These are phyloP conservation scores for Acrocephalus kingi DNA, from an alignment of 2,113 vertebrate species.

Conservation along the genomic window DNA sequence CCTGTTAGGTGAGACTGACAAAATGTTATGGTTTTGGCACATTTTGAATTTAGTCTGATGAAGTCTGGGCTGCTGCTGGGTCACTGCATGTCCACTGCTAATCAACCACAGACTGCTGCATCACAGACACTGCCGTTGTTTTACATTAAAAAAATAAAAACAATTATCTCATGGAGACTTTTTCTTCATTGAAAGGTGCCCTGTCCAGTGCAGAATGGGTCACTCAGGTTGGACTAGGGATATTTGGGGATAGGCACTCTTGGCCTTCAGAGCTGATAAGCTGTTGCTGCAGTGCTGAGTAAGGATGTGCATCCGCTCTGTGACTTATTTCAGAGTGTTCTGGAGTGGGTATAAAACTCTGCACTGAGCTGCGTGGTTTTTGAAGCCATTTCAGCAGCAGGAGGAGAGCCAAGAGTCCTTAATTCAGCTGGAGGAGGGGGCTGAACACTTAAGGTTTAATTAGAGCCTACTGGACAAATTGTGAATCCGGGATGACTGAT, in stretches of 20 bases:
- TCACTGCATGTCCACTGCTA: neutral
- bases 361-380: neutral
- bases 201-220: neutral
- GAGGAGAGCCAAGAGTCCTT: neutral
- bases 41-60: neutral
- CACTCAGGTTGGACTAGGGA: neutral
- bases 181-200: neutral
- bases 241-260: neutral
- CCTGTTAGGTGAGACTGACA: slow-evolving; percentile 84
- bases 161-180: neutral
- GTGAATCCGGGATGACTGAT: neutral
- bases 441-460: neutral
- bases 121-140: neutral
- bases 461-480: neutral
- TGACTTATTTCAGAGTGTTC: neutral
- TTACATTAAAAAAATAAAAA: neutral
- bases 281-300: neutral
- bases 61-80: neutral
- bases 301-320: neutral
- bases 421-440: neutral
- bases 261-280: neutral
- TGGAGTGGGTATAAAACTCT: neutral
- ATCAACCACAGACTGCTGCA: neutral
- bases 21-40: neutral
- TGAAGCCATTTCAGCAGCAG: neutral